These are phyloP conservation scores for Aselliscus stoliczkanus DNA, from an alignment of 2,797 vertebrate species.

Conservation along the genomic window DNA sequence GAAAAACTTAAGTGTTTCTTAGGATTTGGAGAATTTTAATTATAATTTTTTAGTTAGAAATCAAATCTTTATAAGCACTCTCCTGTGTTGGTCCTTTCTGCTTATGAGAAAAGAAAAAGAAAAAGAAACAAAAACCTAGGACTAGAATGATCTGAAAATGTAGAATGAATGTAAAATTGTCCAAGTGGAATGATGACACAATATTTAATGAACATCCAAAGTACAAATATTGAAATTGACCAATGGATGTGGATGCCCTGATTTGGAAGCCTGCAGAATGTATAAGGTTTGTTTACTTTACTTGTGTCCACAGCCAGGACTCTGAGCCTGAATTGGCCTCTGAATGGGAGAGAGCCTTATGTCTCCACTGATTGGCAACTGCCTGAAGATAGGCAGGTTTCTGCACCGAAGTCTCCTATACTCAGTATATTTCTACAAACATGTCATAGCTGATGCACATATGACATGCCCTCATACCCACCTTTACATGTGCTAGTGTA, in stretches of 20 bases:
- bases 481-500: not conserved
- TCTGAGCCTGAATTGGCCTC: not conserved
- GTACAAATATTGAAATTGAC: constrained; percentile 38
- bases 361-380: not conserved
- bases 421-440: not conserved
- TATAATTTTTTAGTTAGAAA: not conserved
- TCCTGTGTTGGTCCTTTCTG: not conserved
- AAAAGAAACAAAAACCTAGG: not conserved
- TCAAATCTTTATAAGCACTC: not conserved
- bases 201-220: constrained; percentile 57
- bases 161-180: constrained; percentile 36
- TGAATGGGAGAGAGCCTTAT: not conserved
- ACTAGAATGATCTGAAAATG: not conserved
- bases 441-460: not conserved
- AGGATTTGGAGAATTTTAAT: not conserved
- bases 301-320: not conserved
- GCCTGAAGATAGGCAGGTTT: not conserved
- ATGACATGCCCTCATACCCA: not conserved
- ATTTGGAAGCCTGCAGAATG: not conserved
- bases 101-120: not conserved
- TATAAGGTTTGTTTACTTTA: not conserved
- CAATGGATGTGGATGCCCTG: not conserved
- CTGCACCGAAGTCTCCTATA: not conserved
- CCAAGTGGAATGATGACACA: constrained; percentile 46
- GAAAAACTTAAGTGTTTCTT: not conserved